phyloP scores from a whole-genome alignment of 2,113 vertebrate genomes.

The Notarius quadriscutis region DNA sequence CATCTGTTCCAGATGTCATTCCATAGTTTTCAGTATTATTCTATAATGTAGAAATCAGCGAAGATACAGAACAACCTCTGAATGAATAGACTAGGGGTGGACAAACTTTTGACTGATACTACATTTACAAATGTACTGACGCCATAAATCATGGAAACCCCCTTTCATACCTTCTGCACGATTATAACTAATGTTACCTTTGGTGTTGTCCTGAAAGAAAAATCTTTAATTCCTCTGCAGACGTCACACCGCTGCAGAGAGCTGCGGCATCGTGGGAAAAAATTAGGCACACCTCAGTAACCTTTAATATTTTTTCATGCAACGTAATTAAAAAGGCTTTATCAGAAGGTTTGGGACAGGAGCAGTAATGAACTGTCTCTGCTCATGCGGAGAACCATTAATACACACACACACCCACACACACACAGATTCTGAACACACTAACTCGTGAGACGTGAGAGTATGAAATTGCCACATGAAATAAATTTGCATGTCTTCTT shows the following conservation, averaged over 20 bases:
- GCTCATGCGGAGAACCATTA: slow-evolving; percentile 58
- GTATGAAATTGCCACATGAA: slow-evolving; percentile 1
- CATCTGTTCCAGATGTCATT: too few species aligned
- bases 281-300: slow-evolving; percentile 58
- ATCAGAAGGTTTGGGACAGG: slow-evolving; percentile 54
- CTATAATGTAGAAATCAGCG: too few species aligned
- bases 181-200: not conserved
- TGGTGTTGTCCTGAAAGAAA: not conserved
- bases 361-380: slow-evolving; percentile 57
- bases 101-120: too few species aligned
- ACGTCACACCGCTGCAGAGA: not conserved
- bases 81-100: too few species aligned
- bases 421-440: not conserved
- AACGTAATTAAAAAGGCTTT: slow-evolving; percentile 62
- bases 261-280: slow-evolving; percentile 26
- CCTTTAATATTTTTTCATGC: slow-evolving; percentile 61
- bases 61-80: too few species aligned
- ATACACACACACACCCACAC: slow-evolving; percentile 49
- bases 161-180: not conserved
- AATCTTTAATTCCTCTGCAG: not conserved
- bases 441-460: not conserved
- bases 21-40: too few species aligned
- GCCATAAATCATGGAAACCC: not conserved
- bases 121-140: not conserved
- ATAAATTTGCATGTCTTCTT: slow-evolving; percentile 23